Evolutionary conservation across 2,113 vertebrate genomes (phyloP), one percentile per base, ranked within the genome.

Genomic region (Eptatretus burgeri): DNA sequence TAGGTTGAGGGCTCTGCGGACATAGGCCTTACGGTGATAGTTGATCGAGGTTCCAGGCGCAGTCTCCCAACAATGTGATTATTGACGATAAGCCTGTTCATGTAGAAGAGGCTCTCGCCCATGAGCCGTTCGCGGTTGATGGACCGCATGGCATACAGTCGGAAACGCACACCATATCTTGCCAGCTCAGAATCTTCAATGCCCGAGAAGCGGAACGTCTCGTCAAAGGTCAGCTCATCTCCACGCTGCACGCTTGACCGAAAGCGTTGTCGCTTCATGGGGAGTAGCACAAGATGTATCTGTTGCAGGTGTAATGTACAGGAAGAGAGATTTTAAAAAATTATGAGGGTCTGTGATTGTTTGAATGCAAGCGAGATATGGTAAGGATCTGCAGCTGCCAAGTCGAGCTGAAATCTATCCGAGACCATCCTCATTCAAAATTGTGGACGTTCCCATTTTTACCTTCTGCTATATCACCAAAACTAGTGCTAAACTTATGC

Each of bases 121-220:
- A 98, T 93, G 87, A 94, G 89, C 65, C 73, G 77, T 74, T 85
- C 84, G 1, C 81, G 76, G 65, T 73, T 77, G 77, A 84, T 72
- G 72, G 79, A 79, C 9, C 78, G 80, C 63, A 86, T 75, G 0
- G 87, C 84, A 2, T 98, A 98, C 52, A 98, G 78, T 19, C 87
- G 78, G 75, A 98, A 93, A 11, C 89, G 74, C 16, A 94, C 1
- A 0, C 82, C 87, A 0, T 76, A 77, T 68, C 64, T 62, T 50
- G 70, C 68, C 69, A 93, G 68, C 5, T 93, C 80, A 1, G 76
- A 73, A 0, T 74, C 71, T 1, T 84, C 81, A 67, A 98, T 68
- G 65, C 77, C 82, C 1, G 73, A 69, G 66, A 94, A 88, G 64
- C 79, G 79, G 56, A 91, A 81, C 13, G 77, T 85, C 69, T 95